These are phyloP conservation scores for Dipodomys ordii DNA, from an alignment of 2,113 vertebrate genomes.

Conservation along the genomic window DNA sequence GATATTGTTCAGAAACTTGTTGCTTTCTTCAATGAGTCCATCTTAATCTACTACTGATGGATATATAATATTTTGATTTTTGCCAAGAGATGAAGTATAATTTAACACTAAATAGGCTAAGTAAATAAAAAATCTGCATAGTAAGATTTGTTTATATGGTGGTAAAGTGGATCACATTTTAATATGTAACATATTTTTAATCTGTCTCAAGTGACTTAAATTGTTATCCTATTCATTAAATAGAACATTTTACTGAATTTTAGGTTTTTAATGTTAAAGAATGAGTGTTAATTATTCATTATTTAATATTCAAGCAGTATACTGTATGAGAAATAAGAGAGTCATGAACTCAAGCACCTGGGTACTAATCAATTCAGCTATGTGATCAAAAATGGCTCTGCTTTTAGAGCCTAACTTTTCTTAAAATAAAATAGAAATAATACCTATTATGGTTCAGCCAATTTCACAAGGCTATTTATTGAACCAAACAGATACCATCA, in stretches of 20 bases:
- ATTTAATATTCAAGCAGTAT: neutral
- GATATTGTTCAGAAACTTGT: neutral
- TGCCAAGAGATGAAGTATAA: neutral
- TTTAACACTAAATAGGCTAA: neutral
- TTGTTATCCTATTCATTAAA: neutral
- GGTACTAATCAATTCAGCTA: neutral
- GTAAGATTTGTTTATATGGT: slow-evolving; percentile 2
- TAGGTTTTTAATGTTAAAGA: slow-evolving; percentile 13
- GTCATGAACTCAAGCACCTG: neutral
- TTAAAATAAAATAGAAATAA: slow-evolving; percentile 40
- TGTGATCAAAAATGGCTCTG: neutral
- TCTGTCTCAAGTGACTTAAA: slow-evolving; percentile 15
- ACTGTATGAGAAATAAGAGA: neutral
- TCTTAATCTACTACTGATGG: neutral
- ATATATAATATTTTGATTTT: neutral
- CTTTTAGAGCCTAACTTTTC: neutral
- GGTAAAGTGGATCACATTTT: neutral
- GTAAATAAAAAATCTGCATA: neutral
- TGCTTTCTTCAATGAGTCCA: neutral
- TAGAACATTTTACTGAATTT: neutral
- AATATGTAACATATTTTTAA: neutral
- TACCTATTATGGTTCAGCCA: neutral
- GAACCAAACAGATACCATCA: neutral
- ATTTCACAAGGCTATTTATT: neutral
- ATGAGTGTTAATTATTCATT: neutral